Base-by-base conservation (phyloP, 2,888 invertebrate genomes). In the Drosophila mettleri region DNA sequence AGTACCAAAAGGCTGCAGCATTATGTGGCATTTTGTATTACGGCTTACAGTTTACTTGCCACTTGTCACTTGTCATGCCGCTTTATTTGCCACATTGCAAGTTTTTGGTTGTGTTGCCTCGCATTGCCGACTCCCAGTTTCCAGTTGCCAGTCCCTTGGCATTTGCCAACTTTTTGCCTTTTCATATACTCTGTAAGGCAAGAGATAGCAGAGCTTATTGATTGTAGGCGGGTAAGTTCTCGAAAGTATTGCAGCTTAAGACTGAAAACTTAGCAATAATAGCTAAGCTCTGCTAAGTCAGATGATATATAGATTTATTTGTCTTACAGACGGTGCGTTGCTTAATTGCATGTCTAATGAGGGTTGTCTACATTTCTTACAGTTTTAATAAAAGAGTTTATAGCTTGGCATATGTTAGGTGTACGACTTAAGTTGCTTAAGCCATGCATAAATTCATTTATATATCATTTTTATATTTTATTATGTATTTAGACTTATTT, bases 31-130 rank as follows among this genome's bases (percentile, higher is more conserved):
- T 53, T 78, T 76, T 58, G 67, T 59, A 58, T 58, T 55, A 64
- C 48, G 22, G 39, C 38, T 61, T 59, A 63, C 60, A 36, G 24
- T 48, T 64, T 59, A 46, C 65, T 69, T 70, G 53, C 58, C 62
- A 67, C 80, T 84, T 80, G 83, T 61, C 78, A 77, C 58, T 77
- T 78, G 71, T 73, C 78, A 74, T 34, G 57, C 62, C 74, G 64
- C 62, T 79, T 74, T 80, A 80, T 80, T 82, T 79, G 82, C 68
- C 67, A 65, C 63, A 65, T 69, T 74, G 67, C 59, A 71, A 71
- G 58, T 66, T 72, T 45, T 67, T 49, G 66, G 52, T 33, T 58
- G 43, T 27, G 43, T 45, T 45, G 48, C 52, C 49, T 14, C 31
- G 34, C 36, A 31, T 36, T 27, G 43, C 49, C 69, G n/a, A 31